These are phyloP conservation scores for Jaculus jaculus DNA, from an alignment of 2,113 vertebrate genomes.

Conservation along the genomic window DNA sequence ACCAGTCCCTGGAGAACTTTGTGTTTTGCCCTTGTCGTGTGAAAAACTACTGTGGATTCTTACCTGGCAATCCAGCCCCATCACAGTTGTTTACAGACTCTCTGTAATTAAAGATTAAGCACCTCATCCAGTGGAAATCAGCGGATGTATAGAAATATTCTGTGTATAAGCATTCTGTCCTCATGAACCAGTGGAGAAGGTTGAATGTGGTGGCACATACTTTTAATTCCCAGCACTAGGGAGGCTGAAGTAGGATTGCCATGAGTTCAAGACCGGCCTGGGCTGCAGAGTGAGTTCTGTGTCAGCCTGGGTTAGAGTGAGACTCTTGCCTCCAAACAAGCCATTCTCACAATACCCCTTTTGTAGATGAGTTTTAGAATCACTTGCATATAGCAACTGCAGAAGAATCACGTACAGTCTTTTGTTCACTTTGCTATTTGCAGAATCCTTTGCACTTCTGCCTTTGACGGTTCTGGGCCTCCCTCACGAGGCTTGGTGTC, in stretches of 20 bases:
- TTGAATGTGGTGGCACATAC: no score
- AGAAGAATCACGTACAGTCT: not conserved
- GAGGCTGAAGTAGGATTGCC: no score
- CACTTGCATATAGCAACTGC: conserved; percentile 10
- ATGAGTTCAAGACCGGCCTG: no score
- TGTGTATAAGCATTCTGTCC: not conserved
- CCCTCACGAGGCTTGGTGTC: not conserved
- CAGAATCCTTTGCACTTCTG: not conserved
- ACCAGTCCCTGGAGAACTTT: not conserved
- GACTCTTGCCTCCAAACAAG: no score
- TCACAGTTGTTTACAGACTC: not conserved
- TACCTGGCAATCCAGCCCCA: not conserved
- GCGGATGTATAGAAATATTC: not conserved
- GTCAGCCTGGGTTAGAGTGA: no score
- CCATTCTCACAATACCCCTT: not conserved
- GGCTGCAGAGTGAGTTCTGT: no score
- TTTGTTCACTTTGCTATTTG: not conserved
- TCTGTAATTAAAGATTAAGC: not conserved
- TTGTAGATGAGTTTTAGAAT: conserved; percentile 6
- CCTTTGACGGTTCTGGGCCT: not conserved
- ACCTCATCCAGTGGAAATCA: not conserved
- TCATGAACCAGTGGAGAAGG: not conserved
- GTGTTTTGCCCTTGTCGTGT: not conserved
- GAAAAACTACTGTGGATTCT: conserved; percentile 10
- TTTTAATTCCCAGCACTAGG: no score